Evolutionary conservation across 2,888 invertebrate species (phyloP).

Genomic region (Caenorhabditis japonica): DNA sequence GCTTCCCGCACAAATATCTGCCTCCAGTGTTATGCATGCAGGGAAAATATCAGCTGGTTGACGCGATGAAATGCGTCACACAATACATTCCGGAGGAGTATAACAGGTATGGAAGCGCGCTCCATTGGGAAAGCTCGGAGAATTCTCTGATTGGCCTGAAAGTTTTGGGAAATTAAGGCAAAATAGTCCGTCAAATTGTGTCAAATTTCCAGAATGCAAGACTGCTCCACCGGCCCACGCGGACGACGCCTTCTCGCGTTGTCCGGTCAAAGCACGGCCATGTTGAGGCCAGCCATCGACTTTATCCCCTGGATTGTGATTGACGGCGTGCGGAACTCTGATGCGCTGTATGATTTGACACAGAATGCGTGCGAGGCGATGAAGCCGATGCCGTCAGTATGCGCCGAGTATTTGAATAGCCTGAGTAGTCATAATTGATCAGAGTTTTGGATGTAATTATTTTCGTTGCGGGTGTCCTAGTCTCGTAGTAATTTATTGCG

Average conservation of each 20-base stretch:
- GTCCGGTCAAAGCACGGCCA: slow-evolving; percentile 66
- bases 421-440: slow-evolving; percentile 2
- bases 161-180: too few species aligned
- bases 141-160: too few species aligned
- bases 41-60: slow-evolving; percentile 54
- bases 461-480: too few species aligned
- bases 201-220: slow-evolving; percentile 63
- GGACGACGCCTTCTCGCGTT: slow-evolving; percentile 73
- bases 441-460: too few species aligned
- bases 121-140: too few species aligned
- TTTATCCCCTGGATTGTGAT: slow-evolving; percentile 77
- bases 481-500: too few species aligned
- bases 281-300: slow-evolving; percentile 63
- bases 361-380: slow-evolving; percentile 74
- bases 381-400: slow-evolving; percentile 59
- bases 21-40: slow-evolving; percentile 70
- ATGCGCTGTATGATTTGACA: slow-evolving; percentile 74
- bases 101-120: slow-evolving; percentile 24
- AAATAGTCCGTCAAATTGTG: background rate
- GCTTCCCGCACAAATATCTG: slow-evolving; percentile 66
- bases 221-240: slow-evolving; percentile 67
- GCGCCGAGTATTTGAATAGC: slow-evolving; percentile 41
- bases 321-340: slow-evolving; percentile 70
- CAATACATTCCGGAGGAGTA: slow-evolving; percentile 25
- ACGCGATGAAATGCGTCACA: slow-evolving; percentile 66